Base-by-base conservation (phyloP, 2,797 vertebrate genomes). In the Chelonia mydas region DNA sequence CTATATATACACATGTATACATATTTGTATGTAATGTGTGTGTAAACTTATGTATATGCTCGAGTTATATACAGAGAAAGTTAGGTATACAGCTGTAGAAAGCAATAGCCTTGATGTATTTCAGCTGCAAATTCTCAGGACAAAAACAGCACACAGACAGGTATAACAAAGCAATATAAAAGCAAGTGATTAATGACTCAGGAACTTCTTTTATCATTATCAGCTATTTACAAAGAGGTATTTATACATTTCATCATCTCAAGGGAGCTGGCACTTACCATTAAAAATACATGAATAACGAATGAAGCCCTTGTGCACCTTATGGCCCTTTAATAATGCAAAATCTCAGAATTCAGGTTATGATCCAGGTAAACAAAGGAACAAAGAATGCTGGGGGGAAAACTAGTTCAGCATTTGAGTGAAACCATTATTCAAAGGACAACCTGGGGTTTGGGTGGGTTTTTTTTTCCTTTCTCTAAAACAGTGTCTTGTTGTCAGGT, bases 251-350 rank as follows among this genome's bases (percentile, higher is more conserved):
- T 97, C 92, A 72, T 37, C 88, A 92, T 94, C 97, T 95, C 96
- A 96, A 85, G 97, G 94, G 95, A 98, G 68, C 95, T 95, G 92
- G 95, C 97, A 98, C 95, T 97, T 97, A 98, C 93, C 97, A 97
- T 98, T 96, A 98, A 98, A 98, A 97, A 98, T 97, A 96, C 83
- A 96, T 98, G 97, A 98, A 97, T 95, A 97, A 97, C 81, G 93
- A 97, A 98, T 98, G 97, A 98, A 96, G 88, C 88, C 65, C 82
- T 90, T 1, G 23, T 84, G 92, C 47, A 97, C 97, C 97, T 98
- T 95, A 89, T 96, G 95, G 96, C 72, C 97, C 95, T 98, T 98
- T 93, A 98, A 97, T 97, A 98, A 97, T 97, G 94, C 95, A 98
- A 95, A 96, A 98, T 97, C 92, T 89, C 93, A 94, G 96, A 94